phyloP scores from a whole-genome alignment of 1,140 invertebrate genomes.

The Magallana angulata region DNA sequence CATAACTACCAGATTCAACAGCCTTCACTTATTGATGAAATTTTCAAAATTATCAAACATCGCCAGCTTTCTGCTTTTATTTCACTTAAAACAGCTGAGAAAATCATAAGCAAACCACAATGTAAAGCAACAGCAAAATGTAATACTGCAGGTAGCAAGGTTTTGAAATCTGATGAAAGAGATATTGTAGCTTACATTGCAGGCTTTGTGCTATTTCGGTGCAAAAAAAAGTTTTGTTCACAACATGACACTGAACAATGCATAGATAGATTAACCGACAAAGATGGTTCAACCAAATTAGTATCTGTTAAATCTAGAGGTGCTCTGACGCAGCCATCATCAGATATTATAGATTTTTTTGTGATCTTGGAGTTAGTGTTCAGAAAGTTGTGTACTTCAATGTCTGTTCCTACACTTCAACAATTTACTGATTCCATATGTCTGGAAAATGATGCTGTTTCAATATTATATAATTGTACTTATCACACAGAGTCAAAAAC shows the following conservation, averaged over 20 bases:
- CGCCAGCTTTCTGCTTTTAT: not conserved
- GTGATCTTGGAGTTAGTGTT: not conserved
- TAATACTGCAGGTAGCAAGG: not conserved
- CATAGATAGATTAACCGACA: not conserved
- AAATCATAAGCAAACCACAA: not conserved
- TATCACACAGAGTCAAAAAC: not conserved
- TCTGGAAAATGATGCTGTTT: not conserved
- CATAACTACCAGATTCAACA: not conserved
- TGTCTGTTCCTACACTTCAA: not conserved
- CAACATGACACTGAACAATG: not conserved
- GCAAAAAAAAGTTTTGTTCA: not conserved
- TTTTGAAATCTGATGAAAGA: not conserved
- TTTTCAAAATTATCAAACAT: not conserved
- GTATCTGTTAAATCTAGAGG: slow-evolving; percentile 13
- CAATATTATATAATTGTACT: not conserved
- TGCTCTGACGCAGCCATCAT: not conserved
- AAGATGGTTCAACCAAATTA: not conserved
- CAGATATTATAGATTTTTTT: not conserved
- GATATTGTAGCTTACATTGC: slow-evolving; percentile 32
- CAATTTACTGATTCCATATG: not conserved
- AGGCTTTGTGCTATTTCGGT: not conserved
- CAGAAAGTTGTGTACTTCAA: not conserved
- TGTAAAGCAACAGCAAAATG: not conserved
- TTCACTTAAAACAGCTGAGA: not conserved
- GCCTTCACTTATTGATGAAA: slow-evolving; percentile 11